Evolutionary conservation across 2,113 vertebrate genomes (phyloP).

Genomic region (Elachura formosa): DNA sequence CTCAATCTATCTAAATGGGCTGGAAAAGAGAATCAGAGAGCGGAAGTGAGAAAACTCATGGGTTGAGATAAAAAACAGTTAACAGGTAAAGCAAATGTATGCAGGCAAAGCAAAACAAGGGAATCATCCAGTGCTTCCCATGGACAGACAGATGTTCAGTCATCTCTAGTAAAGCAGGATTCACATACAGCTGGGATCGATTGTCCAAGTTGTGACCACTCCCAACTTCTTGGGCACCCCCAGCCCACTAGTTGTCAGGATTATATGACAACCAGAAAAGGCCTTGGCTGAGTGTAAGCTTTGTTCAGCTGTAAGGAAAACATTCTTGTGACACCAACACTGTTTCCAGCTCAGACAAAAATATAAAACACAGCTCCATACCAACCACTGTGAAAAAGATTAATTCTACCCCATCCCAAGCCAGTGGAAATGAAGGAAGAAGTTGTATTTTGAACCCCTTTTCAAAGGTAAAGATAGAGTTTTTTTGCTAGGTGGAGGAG

Average conservation of each 20-base stretch:
- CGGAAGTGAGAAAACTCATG: neutral
- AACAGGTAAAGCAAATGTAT: neutral
- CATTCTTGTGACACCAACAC: neutral
- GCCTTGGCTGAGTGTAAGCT: neutral
- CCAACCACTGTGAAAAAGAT: neutral
- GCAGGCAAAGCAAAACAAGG: neutral
- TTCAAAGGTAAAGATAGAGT: neutral
- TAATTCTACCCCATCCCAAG: neutral
- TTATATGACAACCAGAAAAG: fast-evolving
- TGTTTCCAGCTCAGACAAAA: neutral
- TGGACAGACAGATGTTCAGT: neutral
- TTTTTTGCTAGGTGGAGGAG: neutral
- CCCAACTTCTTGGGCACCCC: neutral
- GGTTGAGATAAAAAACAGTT: neutral
- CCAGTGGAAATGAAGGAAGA: neutral
- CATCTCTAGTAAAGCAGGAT: neutral
- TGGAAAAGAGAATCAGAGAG: neutral
- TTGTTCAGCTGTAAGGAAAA: neutral
- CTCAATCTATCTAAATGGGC: fast-evolving
- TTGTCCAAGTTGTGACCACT: neutral
- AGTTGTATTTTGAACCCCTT: neutral
- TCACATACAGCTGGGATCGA: neutral
- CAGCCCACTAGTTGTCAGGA: neutral
- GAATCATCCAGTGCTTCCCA: neutral
- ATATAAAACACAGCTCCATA: neutral